Evolutionary conservation across 2,888 invertebrate species (phyloP), one percentile per base, ranked within the genome.

Genomic region (Megastigmus dorsalis): DNA sequence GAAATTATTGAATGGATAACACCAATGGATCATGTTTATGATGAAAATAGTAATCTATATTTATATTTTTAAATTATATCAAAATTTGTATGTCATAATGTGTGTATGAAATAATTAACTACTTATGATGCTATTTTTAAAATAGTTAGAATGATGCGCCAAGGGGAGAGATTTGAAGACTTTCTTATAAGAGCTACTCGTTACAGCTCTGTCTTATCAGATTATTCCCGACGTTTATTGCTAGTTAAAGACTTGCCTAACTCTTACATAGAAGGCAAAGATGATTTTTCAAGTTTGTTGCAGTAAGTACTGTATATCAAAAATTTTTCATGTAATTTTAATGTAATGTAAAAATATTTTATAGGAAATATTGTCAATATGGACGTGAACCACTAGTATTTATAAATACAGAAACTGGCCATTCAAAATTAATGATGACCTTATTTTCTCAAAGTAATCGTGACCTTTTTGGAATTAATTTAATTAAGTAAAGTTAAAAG

Each of bases 231-330:
- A 78, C 91, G 93, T 79, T 79, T 95, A 3, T 89, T 94, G 23
- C 83, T 95, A 0, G 91, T 95, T 0, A 94, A 95, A 88, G 97
- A 97, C 85, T 93, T 95, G 86, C 97, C 96, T 10, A 95, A 96
- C 88, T 90, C 91, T 7, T 92, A 95, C 82, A 83, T 93, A 30
- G 91, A 91, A 81, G 92, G 94, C 81, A 90, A 93, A 20, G 86
- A 90, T 69, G 90, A 91, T 55, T 75, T 77, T 65, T 2, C 55
- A 13, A 54, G 20, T 59, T 60, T 77, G 23, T 15, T 77, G 7
- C 26, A 65, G 77, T 77, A 75, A 52, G 36, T 72, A 41, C 38
- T 20, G 55, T 9, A 18, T n/a, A 50, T n/a, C 36, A 71, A 38
- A 28, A 38, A 26, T 54, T 18, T 67, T 68, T 62, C 3, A 60